Evolutionary conservation across 2,113 vertebrate species (phyloP).

Genomic region (Microtus richardsoni): DNA sequence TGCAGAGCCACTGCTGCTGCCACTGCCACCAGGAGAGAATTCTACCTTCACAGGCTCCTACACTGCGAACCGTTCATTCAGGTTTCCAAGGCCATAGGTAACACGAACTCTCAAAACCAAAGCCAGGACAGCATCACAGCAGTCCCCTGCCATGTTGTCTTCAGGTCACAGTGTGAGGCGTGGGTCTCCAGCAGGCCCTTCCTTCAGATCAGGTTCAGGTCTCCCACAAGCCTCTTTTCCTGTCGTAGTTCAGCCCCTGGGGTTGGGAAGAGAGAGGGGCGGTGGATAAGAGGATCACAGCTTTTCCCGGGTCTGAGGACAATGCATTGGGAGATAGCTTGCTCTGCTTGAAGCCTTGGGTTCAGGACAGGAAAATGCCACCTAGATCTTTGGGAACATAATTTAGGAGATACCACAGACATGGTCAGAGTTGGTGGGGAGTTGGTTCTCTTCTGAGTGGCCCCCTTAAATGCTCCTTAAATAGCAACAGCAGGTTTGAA

Average conservation of each 20-base stretch:
- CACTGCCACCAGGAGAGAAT: background rate
- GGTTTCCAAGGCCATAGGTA: no score
- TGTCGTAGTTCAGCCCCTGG: background rate
- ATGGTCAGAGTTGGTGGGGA: no score
- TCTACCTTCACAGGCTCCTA: no score
- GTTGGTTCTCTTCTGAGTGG: background rate
- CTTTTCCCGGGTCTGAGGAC: rapidly evolving
- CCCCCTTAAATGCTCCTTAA: background rate
- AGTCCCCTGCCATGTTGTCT: background rate
- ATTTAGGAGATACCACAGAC: background rate
- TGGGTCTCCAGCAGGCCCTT: background rate
- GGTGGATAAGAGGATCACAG: rapidly evolving
- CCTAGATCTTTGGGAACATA: no score
- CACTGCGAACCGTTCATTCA: background rate
- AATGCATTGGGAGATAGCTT: background rate
- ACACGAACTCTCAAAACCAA: background rate
- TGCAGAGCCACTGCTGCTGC: background rate
- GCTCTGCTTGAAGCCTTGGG: no score
- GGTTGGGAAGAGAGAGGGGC: background rate
- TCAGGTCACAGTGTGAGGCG: background rate
- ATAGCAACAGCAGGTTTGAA: background rate
- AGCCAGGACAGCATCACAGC: background rate
- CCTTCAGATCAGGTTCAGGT: background rate
- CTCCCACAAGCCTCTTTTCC: background rate
- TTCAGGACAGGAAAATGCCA: background rate